A percentile compares a stretch with the other conserved stretches of the same genome.
phyloP scores from a whole-genome alignment of 2,113 vertebrate genomes.

The Pelecanoides urinatrix region DNA sequence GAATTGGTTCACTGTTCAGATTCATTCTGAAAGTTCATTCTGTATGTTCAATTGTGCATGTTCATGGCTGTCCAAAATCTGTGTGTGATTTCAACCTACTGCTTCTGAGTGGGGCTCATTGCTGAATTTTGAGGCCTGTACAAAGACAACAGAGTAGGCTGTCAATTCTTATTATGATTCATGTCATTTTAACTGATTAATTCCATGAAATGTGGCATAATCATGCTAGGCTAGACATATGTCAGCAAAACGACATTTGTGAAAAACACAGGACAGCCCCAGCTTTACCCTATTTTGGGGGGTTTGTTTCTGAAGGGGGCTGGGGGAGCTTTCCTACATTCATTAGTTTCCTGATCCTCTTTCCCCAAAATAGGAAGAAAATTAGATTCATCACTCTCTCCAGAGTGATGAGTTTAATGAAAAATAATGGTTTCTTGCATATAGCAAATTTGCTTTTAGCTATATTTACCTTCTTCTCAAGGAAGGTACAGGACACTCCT shows the following conservation, averaged over 20 bases:
- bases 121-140: conserved; percentile 20
- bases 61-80: neutral
- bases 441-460: neutral
- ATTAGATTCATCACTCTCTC: neutral
- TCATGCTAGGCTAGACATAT: conserved; percentile 25
- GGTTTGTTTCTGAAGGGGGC: neutral
- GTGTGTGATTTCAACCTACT: neutral
- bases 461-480: neutral
- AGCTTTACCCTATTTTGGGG: neutral
- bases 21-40: conserved; percentile 23
- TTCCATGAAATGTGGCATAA: conserved; percentile 45
- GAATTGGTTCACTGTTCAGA: neutral
- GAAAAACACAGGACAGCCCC: neutral
- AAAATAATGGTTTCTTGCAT: neutral
- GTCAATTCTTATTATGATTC: conserved; percentile 46
- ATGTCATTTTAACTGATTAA: conserved; percentile 37
- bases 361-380: neutral
- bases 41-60: conserved; percentile 1
- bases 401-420: neutral
- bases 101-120: conserved; percentile 1
- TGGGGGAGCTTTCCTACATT: neutral
- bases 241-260: conserved; percentile 5
- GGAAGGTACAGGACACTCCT: neutral
- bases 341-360: neutral
- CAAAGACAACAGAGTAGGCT: conserved; percentile 32